These are phyloP conservation scores for Chrysopilus asiliformis DNA, from an alignment of 2,888 invertebrate genomes.

Conservation along the genomic window DNA sequence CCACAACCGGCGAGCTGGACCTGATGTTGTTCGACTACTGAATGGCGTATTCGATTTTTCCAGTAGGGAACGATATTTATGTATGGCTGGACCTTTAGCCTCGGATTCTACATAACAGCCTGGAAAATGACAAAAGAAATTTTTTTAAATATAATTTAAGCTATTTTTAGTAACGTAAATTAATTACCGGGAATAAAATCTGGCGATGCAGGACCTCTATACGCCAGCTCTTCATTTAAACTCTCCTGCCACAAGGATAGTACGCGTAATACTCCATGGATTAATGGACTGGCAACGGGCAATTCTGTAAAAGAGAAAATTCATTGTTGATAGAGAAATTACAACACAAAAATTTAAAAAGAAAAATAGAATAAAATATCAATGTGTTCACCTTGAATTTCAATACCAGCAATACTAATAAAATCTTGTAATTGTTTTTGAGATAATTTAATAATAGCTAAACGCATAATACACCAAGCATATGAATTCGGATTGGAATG, in stretches of 20 bases:
- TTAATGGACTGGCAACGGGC: slow-evolving; percentile 84
- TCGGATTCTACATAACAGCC: slow-evolving; percentile 74
- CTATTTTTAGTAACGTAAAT: too few relatives aligned
- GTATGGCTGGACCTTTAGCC: slow-evolving; percentile 67
- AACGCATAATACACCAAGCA: slow-evolving; percentile 88
- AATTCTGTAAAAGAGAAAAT: slow-evolving; percentile 47
- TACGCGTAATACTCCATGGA: slow-evolving; percentile 76
- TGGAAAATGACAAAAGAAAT: slow-evolving; percentile 9
- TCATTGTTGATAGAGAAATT: too few relatives aligned
- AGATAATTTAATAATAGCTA: slow-evolving; percentile 75
- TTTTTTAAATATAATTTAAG: not conserved
- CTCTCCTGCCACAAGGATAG: slow-evolving; percentile 83
- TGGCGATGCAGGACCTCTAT: slow-evolving; percentile 61
- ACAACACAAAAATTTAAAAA: not conserved
- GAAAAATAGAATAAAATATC: slow-evolving; percentile 4
- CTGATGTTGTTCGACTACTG: slow-evolving; percentile 55
- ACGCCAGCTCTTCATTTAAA: slow-evolving; percentile 60
- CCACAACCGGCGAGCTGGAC: slow-evolving; percentile 76
- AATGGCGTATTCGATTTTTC: slow-evolving; percentile 95
- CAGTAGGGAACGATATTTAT: slow-evolving; percentile 82
- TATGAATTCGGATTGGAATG: slow-evolving; percentile 90
- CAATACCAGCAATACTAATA: slow-evolving; percentile 76
- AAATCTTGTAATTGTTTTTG: slow-evolving; percentile 78
- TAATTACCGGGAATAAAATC: slow-evolving; percentile 62
- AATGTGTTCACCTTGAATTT: slow-evolving; percentile 60